Evolutionary conservation across 2,113 vertebrate species (phyloP), one percentile per base, ranked within the genome.

Genomic region (Chaetodon auriga): DNA sequence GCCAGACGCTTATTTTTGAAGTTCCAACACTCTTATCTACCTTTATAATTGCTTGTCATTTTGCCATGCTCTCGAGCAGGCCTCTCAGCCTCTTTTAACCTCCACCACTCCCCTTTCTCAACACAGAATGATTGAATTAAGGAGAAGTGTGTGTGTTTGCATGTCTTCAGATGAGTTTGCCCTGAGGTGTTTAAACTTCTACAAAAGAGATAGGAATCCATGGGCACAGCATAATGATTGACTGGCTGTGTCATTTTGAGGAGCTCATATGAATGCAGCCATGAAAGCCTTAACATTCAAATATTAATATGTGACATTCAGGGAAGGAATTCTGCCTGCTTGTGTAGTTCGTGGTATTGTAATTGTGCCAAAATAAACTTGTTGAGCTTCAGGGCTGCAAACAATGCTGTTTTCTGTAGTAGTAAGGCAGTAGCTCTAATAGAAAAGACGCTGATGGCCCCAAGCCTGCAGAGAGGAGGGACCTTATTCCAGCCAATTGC

Each of bases 401-500:
- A 75, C 74, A 68, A 19, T 35, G 19, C 21, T 30, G 46, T 62
- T 68, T 81, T 74, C 19, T 82, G 58, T 64, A 30, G 79, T 81
- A 78, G 82, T 70, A 79, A 79, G 7, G 57, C 69, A 72, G 65
- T 16, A 86, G 43, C 78, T 78, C 41, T 35, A 70, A 51, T 25
- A 60, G 15, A 57, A 58, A 65, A 62, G 43, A 76, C 35, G 16
- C 2, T 60, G 60, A 74, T 81, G 63, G 41, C 41, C 68, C 53
- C 18, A 21, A 62, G 62, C 65, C 80, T 15, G 30, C 62, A 82
- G 62, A 53, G 70, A 87, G 90, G 92, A 85, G 91, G 89, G 66
- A 75, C 57, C 5, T 80, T 80, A 35, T 21, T 63, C 6, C 66
- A 85, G 35, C 92, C 91, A 90, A 92, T 93, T 62, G 11, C 36